Conservation (phyloP, 1,140 invertebrate genomes). For the Papilio machaon region DNA sequence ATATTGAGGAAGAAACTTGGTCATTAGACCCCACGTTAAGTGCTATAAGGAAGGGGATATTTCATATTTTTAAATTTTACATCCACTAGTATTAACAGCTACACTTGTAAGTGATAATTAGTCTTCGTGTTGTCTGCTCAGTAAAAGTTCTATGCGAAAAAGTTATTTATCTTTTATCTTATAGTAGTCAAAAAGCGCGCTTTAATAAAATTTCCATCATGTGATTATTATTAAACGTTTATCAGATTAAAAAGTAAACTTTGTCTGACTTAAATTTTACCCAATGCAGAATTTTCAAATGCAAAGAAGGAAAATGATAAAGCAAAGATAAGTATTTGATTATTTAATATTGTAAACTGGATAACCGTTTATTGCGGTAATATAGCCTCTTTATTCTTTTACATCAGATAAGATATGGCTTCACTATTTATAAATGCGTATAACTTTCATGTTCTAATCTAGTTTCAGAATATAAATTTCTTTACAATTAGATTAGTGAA, state of each 20-base stretch:
- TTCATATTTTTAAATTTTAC: too few species aligned
- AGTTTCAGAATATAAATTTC: not conserved
- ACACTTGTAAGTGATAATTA: not conserved
- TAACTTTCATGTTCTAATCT: not conserved
- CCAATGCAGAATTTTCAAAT: not conserved
- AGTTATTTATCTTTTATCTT: too few species aligned
- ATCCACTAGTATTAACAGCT: too few species aligned
- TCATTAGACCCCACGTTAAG: too few species aligned
- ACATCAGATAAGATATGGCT: not conserved
- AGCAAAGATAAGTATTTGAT: conserved; percentile 9
- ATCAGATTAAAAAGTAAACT: not conserved
- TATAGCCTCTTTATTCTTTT: not conserved
- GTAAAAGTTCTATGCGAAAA: too few species aligned
- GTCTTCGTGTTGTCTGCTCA: too few species aligned
- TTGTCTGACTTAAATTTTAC: not conserved
- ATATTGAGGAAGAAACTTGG: too few species aligned
- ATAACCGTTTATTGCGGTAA: not conserved
- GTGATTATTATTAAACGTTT: not conserved
- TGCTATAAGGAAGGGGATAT: too few species aligned
- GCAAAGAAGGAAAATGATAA: conserved; percentile 28
- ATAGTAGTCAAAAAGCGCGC: too few species aligned
- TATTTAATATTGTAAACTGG: not conserved
- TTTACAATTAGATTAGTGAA: not conserved
- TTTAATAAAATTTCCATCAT: not conserved
- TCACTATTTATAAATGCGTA: not conserved